phyloP scores from a whole-genome alignment of 2,113 vertebrate species.

The Scolopax mira region DNA sequence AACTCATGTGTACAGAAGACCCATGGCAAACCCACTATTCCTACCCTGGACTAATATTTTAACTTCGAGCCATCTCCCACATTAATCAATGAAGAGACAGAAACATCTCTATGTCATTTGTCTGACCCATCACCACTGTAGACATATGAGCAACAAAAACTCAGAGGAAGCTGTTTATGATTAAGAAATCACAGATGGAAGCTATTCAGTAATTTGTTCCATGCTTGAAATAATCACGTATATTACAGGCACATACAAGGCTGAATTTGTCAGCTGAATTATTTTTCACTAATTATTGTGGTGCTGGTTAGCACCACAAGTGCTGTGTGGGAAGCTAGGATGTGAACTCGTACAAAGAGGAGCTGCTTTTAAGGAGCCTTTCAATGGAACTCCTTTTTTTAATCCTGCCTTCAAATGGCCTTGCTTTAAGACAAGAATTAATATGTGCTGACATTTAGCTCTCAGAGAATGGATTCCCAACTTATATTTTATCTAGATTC shows the following conservation, averaged over 20 bases:
- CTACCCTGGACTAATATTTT: background rate
- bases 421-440: background rate
- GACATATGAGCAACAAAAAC: background rate
- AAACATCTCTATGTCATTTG: background rate
- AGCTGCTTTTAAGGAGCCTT: background rate
- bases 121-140: background rate
- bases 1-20: background rate
- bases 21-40: background rate
- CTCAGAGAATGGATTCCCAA: constrained; percentile 31
- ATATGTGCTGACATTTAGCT: background rate
- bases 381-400: background rate
- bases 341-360: background rate
- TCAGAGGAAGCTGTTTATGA: background rate
- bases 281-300: background rate
- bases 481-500: constrained; percentile 24
- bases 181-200: background rate
- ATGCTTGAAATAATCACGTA: background rate
- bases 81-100: background rate
- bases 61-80: background rate
- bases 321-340: background rate
- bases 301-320: background rate
- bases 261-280: background rate
- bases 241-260: background rate
- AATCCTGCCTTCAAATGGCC: background rate
- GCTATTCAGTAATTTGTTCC: background rate